phyloP scores from a whole-genome alignment of 2,113 vertebrate genomes.

The Corvus cornix region DNA sequence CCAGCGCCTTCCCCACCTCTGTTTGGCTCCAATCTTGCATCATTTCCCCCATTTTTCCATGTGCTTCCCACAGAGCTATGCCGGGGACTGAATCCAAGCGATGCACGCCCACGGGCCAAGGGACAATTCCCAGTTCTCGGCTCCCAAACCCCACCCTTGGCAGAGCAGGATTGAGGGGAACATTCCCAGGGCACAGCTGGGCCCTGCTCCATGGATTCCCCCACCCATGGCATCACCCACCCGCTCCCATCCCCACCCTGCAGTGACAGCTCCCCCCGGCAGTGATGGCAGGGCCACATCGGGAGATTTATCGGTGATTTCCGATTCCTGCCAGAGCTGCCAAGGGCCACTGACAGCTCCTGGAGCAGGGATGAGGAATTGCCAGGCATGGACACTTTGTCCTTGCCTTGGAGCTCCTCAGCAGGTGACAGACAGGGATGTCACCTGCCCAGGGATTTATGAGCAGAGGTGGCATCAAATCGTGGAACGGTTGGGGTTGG shows the following conservation, averaged over 20 bases:
- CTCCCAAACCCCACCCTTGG: background rate
- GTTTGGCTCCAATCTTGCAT: rapidly evolving
- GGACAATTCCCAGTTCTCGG: rapidly evolving
- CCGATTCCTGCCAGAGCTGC: background rate
- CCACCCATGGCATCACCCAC: background rate
- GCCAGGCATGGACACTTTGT: background rate
- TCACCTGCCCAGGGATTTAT: background rate
- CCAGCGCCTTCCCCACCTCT: background rate
- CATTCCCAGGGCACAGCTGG: background rate
- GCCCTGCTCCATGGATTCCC: background rate
- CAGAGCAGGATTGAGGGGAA: background rate
- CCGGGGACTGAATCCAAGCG: background rate
- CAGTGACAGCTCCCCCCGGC: background rate
- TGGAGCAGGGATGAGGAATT: background rate
- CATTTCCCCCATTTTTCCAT: rapidly evolving
- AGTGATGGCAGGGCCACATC: rapidly evolving
- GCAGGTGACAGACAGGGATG: background rate
- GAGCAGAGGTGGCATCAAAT: background rate
- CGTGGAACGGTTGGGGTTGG: background rate
- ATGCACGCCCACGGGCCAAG: rapidly evolving
- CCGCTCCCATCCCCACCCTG: background rate
- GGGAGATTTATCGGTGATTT: rapidly evolving
- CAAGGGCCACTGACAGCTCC: background rate
- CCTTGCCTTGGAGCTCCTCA: background rate
- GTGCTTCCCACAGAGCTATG: background rate